Evolutionary conservation across 2,797 vertebrate genomes (phyloP), one percentile per base, ranked within the genome.

Genomic region (Sylvilagus floridanus): DNA sequence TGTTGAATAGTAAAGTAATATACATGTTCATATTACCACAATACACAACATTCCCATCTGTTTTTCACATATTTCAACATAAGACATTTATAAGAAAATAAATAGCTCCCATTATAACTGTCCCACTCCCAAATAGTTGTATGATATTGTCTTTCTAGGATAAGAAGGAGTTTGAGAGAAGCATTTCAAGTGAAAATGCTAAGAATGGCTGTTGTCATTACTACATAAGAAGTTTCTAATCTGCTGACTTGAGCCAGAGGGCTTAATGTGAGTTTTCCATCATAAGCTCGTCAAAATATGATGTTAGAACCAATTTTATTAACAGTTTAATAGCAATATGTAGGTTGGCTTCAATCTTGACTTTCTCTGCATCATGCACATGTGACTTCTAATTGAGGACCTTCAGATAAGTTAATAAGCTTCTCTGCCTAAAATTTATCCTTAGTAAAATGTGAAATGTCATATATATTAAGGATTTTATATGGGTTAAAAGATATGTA

Each of bases 81-180:
- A 57, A 13, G 21, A 50, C 1, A 42, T 32, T 84, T 24, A 57
- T 50, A 73, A 4, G 0, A 35, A 69, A 86, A 62, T 83, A 62
- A 84, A 24, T 60, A 77, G 22, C 47, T 30, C 4, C 19, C 7
- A 42, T 11, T 0, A 0, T 16, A 21, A 7, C 4, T 22, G 0
- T 42, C 13, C 6, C 32, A 68, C 37, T 4, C 13, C 10, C 30
- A 75, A 65, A 6, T 22, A 88, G 5, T 2, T 57, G 16, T 19
- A 57, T 57, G 54, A 19, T 57, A 57, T 16, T 57, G 54, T 57
- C 54, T 57, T 57, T 94, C 78, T 35, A 65, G 16, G 8, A 21
- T 60, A 75, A 83, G 68, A 8, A 69, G 47, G 9, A 7, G 17
- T 81, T 90, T 35, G 1, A 17, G 4, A 22, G 54, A 69, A 83